A percentile compares a stretch with the other conserved stretches of the same genome.
phyloP scores from a whole-genome alignment of 2,888 invertebrate genomes.

The Xestia sexstrigata region DNA sequence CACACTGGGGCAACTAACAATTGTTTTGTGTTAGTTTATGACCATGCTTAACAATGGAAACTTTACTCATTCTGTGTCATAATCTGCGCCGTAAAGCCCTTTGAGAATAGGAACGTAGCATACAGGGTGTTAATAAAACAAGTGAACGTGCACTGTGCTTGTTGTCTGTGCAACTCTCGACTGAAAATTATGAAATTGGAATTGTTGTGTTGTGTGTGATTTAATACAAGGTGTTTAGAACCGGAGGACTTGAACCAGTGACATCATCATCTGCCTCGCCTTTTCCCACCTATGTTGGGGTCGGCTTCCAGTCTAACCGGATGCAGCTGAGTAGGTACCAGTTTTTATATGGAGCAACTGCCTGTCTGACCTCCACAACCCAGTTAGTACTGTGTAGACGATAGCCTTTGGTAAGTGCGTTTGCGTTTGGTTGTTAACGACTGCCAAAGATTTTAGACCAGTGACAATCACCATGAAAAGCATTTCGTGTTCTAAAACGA shows the following conservation, averaged over 20 bases:
- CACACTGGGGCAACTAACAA: constrained; percentile 70
- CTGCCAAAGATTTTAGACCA: neutral
- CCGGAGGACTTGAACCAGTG: neutral
- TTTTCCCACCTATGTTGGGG: neutral
- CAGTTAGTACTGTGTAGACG: no score
- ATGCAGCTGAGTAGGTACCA: neutral
- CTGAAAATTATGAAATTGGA: constrained; percentile 10
- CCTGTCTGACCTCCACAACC: neutral
- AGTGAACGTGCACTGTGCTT: constrained; percentile 10
- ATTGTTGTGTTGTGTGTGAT: constrained; percentile 9
- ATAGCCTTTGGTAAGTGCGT: neutral
- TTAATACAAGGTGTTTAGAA: neutral
- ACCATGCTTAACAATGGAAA: constrained; percentile 75
- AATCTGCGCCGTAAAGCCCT: constrained; percentile 67
- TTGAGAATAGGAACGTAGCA: constrained; percentile 51
- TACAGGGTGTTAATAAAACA: constrained; percentile 42
- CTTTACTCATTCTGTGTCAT: constrained; percentile 76
- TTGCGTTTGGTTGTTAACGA: no score
- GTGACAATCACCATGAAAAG: neutral
- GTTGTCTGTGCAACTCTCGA: neutral
- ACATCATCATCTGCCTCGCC: no score
- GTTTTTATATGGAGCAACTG: neutral
- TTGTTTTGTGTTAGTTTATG: constrained; percentile 78
- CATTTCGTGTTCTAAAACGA: neutral
- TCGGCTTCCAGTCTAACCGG: no score